Evolutionary conservation across 1,140 invertebrate genomes (phyloP), one percentile per base, ranked within the genome.

Genomic region (Drosophila baimaii): DNA sequence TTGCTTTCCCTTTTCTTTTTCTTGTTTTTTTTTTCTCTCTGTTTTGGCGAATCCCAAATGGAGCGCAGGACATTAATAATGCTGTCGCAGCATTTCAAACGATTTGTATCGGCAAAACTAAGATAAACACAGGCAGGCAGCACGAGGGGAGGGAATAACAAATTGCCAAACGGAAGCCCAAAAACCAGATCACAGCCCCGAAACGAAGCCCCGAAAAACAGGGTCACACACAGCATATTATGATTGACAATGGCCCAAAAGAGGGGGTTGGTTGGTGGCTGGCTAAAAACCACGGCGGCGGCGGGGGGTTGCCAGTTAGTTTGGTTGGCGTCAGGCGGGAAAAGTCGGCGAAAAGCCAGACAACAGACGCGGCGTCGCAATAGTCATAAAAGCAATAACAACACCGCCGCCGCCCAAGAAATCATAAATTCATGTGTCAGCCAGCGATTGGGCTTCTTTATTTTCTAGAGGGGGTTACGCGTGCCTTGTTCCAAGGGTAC

Each of bases 341-440:
- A 81, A 71, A 62, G 57, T 37, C 66, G 63, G 57, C 31, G n/a
- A 19, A 43, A 63, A 81, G 74, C 68, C 73, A 77, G 73, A 77
- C 72, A 69, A 68, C 73, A 84, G 84, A 88, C 80, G 84, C 84
- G 84, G 84, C 84, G 84, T 89, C 84, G 84, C 77, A 88, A 88
- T 88, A 88, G 80, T 80, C 84, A 88, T 88, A 88, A 88, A 88
- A 89, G 65, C 77, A 72, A 72, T 72, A 72, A 71, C 66, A 74
- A 77, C 52, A 54, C 65, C 51, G 51, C 57, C n/a, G 37, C 59
- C 52, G 69, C 66, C 52, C 44, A 55, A 68, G 64, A 68, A 77
- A 77, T 77, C 72, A 77, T 77, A 77, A 76, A 76, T 76, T 76
- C 62, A 58, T 76, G 54, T 76, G 72, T 66, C 72, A 76, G 61